Base-by-base conservation (phyloP, 2,888 invertebrate genomes). In the Eucera pruinosa region DNA sequence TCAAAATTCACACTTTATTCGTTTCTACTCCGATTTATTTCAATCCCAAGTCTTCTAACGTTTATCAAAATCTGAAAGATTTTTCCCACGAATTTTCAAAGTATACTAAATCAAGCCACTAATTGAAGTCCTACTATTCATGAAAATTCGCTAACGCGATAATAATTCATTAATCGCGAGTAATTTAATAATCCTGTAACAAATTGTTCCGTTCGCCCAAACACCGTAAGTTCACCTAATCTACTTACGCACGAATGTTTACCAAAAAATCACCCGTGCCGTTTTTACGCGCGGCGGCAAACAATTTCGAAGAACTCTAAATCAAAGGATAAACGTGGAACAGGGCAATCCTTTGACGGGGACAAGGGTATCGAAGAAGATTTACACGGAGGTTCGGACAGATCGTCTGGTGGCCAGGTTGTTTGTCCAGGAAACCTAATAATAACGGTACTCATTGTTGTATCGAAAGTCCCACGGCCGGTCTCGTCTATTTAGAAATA, bases 401-500 rank as follows among this genome's bases (percentile, higher is more conserved):
- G 23, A 41, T 54, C 55, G 62, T 33, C 55, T 70, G 74, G 68
- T 69, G 66, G 54, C 58, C 61, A 15, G n/a, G 52, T 66, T 74
- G 70, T 72, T 74, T 78, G 74, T 65, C 78, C 70, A 65, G 74
- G 62, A 52, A 66, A 52, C 65, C 80, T 79, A 85, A 86, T 87
- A 86, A 85, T 88, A 89, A 89, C 87, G 88, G 87, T 82, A 78
- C 80, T 79, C 84, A 85, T 86, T 89, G 87, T 89, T 85, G 83
- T 78, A 72, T 55, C 83, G 86, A 83, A 85, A 82, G 83, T 89
- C 87, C 87, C 88, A 88, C 86, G 87, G 78, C 80, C 77, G 78
- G 58, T 15, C n/a, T 68, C 76, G 81, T 54, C 85, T 84, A 77
- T 87, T 85, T 86, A 81, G 86, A 87, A 87, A 84, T 79, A 84